phyloP scores from a whole-genome alignment of 2,797 vertebrate genomes.

The Sternarchorhynchus goeldii region DNA sequence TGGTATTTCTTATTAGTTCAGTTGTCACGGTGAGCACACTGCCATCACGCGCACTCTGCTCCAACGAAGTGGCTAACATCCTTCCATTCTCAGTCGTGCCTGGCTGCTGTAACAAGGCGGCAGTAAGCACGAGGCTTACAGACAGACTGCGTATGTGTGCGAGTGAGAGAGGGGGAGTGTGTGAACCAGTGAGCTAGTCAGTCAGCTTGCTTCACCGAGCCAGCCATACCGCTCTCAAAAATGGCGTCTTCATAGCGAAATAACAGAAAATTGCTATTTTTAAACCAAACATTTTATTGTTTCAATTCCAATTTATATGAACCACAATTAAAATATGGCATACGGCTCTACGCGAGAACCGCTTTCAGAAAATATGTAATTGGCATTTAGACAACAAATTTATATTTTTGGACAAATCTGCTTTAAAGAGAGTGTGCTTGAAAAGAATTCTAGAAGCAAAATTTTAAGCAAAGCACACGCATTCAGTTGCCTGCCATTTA shows the following conservation, averaged over 20 bases:
- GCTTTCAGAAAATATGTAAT: too few species aligned
- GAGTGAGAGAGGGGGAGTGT: conserved; percentile 29
- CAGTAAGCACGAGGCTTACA: conserved; percentile 48
- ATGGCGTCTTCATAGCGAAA: conserved; percentile 76
- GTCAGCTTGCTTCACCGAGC: conserved; percentile 49
- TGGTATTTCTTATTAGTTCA: not conserved
- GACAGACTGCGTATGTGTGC: conserved; percentile 48
- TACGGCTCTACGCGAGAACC: too few species aligned
- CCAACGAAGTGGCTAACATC: not conserved
- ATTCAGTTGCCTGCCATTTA: conserved; percentile 26
- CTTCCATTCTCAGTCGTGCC: conserved; percentile 20
- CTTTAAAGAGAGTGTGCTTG: too few species aligned
- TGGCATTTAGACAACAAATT: too few species aligned
- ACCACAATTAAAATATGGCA: too few species aligned
- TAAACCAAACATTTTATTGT: conserved; percentile 25
- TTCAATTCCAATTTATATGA: not conserved
- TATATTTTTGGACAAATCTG: too few species aligned
- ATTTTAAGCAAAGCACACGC: too few species aligned
- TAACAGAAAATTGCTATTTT: conserved; percentile 59
- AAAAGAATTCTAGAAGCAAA: too few species aligned
- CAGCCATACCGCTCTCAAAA: conserved; percentile 69
- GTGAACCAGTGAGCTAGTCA: conserved; percentile 57
- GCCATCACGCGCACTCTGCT: not conserved
- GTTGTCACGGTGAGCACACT: not conserved
- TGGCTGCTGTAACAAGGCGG: conserved; percentile 40